phyloP scores from a whole-genome alignment of 1,140 invertebrate genomes.

The Bombus difficillimus region DNA sequence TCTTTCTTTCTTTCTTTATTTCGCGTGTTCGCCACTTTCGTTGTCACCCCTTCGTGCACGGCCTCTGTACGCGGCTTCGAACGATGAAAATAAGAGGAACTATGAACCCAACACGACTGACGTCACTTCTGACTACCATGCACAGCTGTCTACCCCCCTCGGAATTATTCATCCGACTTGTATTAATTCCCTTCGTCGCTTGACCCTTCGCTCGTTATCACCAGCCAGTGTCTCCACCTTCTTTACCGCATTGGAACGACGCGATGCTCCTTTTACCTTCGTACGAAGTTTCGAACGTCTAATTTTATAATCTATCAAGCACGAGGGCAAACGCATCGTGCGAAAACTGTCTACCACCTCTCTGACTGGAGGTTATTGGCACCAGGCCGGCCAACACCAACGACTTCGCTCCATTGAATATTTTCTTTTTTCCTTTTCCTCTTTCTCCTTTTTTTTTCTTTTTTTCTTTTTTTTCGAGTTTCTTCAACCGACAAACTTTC shows the following conservation, averaged over 20 bases:
- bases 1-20: background rate
- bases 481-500: background rate
- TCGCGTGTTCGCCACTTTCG: background rate
- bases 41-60: background rate
- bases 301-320: slow-evolving; percentile 77
- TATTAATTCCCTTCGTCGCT: slow-evolving; percentile 38
- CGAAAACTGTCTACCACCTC: slow-evolving; percentile 37
- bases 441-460: background rate
- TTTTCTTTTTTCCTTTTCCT: background rate
- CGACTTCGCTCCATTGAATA: slow-evolving; percentile 67
- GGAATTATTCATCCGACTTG: slow-evolving; percentile 46
- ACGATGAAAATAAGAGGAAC: slow-evolving; percentile 55
- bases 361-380: slow-evolving; percentile 75
- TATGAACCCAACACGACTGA: slow-evolving; percentile 49
- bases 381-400: slow-evolving; percentile 71
- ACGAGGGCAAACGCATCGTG: slow-evolving; percentile 76
- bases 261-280: slow-evolving; percentile 47
- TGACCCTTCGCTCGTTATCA: slow-evolving; percentile 45
- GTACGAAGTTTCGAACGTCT: slow-evolving; percentile 71
- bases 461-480: slow-evolving; percentile 30
- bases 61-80: background rate
- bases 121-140: slow-evolving; percentile 36
- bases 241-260: slow-evolving; percentile 35
- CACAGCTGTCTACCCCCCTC: slow-evolving; percentile 35
- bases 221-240: slow-evolving; percentile 39